Evolutionary conservation across 2,888 invertebrate species (phyloP), one percentile per base, ranked within the genome.

Genomic region (Chrysomela aeneicollis): DNA sequence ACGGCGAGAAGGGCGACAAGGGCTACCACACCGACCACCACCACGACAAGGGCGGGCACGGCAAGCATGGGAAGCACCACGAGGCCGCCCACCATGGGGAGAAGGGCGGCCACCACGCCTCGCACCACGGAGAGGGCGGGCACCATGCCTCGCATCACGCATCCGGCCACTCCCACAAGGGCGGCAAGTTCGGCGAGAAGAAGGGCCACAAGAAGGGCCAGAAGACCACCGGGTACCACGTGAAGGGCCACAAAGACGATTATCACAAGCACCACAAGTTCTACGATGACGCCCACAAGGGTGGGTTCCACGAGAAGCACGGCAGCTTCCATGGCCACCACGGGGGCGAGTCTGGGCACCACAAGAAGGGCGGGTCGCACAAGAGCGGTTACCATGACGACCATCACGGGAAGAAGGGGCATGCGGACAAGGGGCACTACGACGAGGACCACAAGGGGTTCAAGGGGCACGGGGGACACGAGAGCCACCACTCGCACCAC

Each of bases 201-300:
- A 92, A 92, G 75, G 92, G 92, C 0, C 93, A 93, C 82, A 93
- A 93, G 76, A 93, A 93, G 76, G 93, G 92, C 1, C 91, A 92
- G 68, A 92, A 93, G 77, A 91, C 92, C 21, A 88, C 92, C 65
- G 93, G 93, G 9, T 93, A 89, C 81, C 94, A 94, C 77, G 91
- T 93, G 81, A 93, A 93, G 77, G 90, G 91, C 46, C 92, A 93
- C 82, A 94, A 94, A 79, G 94, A 94, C 77, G 94, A 94, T 79
- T 93, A 91, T 78, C 90, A 92, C 77, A 94, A 94, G 81, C 91
- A 92, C 77, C 93, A 93, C 81, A 93, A 93, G 81, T 94, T 94
- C 86, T 94, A 94, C 83, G 93, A 94, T 78, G 93, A 94, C 80
- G 90, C 90, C 81, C 92, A 94, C 82, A 92, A 93, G 78, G 92